Conservation (phyloP, 2,113 vertebrate species). For the Delphinapterus leucas region DNA sequence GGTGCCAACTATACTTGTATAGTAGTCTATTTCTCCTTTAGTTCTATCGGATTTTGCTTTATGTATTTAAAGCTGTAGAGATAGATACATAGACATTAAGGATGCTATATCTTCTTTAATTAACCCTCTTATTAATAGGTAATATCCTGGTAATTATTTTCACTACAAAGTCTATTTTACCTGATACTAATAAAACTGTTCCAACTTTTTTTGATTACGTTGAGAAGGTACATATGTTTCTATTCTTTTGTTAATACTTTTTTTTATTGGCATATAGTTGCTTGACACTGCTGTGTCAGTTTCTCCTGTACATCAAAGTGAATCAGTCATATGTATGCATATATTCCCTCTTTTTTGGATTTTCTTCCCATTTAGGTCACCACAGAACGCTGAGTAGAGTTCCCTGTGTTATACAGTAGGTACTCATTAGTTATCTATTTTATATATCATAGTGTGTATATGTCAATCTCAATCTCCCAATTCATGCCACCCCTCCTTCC, state of each 20-base stretch:
- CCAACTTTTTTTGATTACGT: not conserved
- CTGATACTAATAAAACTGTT: not conserved
- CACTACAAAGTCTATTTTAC: not conserved
- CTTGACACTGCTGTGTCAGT: too few relatives aligned
- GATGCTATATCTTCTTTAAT: not conserved
- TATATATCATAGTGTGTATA: too few relatives aligned
- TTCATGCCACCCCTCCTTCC: too few relatives aligned
- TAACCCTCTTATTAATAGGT: not conserved
- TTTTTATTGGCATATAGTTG: too few relatives aligned
- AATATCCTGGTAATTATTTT: not conserved
- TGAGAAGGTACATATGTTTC: not conserved
- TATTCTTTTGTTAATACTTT: not conserved
- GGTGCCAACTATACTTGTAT: not conserved
- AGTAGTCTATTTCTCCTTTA: not conserved
- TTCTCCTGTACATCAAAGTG: too few relatives aligned
- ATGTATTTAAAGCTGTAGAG: not conserved
- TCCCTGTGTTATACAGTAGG: too few relatives aligned
- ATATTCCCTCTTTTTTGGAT: too few relatives aligned
- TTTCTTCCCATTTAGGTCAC: too few relatives aligned
- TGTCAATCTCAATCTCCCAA: too few relatives aligned
- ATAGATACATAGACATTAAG: not conserved
- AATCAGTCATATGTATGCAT: too few relatives aligned
- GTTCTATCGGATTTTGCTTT: not conserved
- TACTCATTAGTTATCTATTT: too few relatives aligned
- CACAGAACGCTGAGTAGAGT: too few relatives aligned